Percentiles rank a stretch among this genome's conserved stretches.
Evolutionary conservation across 2,113 vertebrate species (phyloP).

Genomic region (Ancistrus triradiatus): DNA sequence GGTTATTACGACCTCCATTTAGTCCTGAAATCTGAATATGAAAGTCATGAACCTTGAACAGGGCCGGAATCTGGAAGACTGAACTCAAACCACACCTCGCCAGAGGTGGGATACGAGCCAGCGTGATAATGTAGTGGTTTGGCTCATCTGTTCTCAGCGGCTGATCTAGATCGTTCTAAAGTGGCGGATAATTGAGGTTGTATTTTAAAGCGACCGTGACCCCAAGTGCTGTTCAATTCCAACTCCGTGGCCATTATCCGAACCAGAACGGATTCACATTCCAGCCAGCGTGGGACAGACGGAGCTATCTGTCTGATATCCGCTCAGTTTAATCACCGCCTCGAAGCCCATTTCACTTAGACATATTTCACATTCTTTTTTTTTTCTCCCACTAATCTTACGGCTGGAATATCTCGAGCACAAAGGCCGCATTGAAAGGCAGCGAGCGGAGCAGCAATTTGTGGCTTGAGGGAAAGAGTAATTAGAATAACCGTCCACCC

Average conservation of each 20-base stretch:
- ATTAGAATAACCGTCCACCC: slow-evolving; percentile 42
- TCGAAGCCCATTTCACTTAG: slow-evolving; percentile 37
- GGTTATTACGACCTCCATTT: too few species aligned
- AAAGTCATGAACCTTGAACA: too few species aligned
- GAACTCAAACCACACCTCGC: too few species aligned
- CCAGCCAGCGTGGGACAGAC: slow-evolving; percentile 28
- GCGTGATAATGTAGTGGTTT: too few species aligned
- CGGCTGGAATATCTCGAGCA: slow-evolving; percentile 33
- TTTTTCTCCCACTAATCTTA: slow-evolving; percentile 29
- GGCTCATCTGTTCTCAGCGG: too few species aligned
- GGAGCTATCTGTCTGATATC: slow-evolving; percentile 35
- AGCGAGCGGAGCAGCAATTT: slow-evolving; percentile 53
- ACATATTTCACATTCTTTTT: slow-evolving; percentile 44
- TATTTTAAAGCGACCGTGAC: slow-evolving; percentile 18
- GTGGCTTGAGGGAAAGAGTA: slow-evolving; percentile 40
- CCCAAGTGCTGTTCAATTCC: neutral
- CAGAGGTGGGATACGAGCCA: too few species aligned
- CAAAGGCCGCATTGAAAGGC: slow-evolving; percentile 42
- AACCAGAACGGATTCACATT: slow-evolving; percentile 42
- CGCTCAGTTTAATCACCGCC: slow-evolving; percentile 37
- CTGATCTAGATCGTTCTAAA: slow-evolving; percentile 9
- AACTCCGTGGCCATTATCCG: slow-evolving; percentile 50
- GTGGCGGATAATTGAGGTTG: neutral
- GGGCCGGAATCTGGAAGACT: too few species aligned
- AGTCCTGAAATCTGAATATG: too few species aligned